Conservation (phyloP, 2,797 vertebrate genomes). For the Pampus argenteus region DNA sequence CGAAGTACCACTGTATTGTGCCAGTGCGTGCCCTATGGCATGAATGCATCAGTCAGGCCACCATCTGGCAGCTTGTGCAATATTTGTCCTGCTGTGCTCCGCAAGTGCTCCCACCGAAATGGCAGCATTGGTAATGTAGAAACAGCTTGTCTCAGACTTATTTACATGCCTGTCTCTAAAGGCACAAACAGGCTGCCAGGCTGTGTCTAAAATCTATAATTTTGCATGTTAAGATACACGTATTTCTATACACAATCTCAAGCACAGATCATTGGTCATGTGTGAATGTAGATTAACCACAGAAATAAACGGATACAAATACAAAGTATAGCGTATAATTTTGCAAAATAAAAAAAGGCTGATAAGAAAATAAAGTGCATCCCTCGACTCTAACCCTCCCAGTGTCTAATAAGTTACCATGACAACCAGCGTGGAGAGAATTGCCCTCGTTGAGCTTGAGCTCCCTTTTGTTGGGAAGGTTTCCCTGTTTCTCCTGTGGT, state of each 20-base stretch:
- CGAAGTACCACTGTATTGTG: slow-evolving; percentile 29
- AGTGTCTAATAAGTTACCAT: slow-evolving; percentile 80
- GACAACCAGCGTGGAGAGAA: slow-evolving; percentile 77
- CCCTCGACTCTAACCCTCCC: slow-evolving; percentile 48
- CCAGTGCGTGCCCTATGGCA: slow-evolving; percentile 49
- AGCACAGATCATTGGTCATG: background rate
- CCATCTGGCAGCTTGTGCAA: slow-evolving; percentile 68
- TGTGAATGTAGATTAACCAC: slow-evolving; percentile 4
- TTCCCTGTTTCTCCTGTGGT: slow-evolving; percentile 57
- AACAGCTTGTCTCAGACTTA: slow-evolving; percentile 68
- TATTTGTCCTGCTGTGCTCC: slow-evolving; percentile 61
- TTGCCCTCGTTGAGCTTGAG: slow-evolving; percentile 66
- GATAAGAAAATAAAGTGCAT: slow-evolving; percentile 62
- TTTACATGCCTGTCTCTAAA: slow-evolving; percentile 62
- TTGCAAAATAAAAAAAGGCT: slow-evolving; percentile 46
- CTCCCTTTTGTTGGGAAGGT: slow-evolving; percentile 59
- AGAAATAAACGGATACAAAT: background rate
- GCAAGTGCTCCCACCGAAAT: slow-evolving; percentile 48
- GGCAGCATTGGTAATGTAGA: slow-evolving; percentile 56
- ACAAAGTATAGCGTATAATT: slow-evolving; percentile 9
- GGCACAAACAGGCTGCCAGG: slow-evolving; percentile 26
- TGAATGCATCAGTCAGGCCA: slow-evolving; percentile 59
- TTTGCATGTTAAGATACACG: slow-evolving; percentile 6
- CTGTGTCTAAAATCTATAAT: slow-evolving; percentile 30
- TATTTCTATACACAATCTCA: slow-evolving; percentile 2